Base-by-base conservation (phyloP, 2,888 invertebrate species). In the Noctua janthina region DNA sequence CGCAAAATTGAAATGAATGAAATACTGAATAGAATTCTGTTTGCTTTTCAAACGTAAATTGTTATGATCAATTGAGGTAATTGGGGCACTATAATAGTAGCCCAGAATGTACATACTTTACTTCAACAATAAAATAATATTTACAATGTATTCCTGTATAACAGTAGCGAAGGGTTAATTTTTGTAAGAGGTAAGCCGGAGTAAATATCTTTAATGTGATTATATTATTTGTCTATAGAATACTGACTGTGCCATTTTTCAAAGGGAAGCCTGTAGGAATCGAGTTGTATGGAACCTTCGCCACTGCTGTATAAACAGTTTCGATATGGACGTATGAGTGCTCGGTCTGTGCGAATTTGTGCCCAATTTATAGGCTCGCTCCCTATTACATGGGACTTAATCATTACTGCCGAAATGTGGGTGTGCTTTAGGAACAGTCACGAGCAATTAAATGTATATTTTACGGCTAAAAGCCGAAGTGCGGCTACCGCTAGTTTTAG, bases 1-100 rank as follows among this genome's bases (percentile, higher is more conserved):
- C 88, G 86, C 76, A 49, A 59, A 76, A 81, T 62, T 78, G 68
- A 74, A 76, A 76, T 88, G 88, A 88, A 88, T 88, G 86, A 86
- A 86, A 82, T 62, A 69, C 64, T 74, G 72, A 75, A 78, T 74
- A 68, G n/a, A 66, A 39, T 71, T 76, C 13, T 54, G 62, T 81
- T 80, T 77, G 72, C 77, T 88, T 64, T 71, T 72, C 72, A 35
- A 76, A 46, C 70, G 78, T 80, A 73, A 54, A 59, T 73, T 66
- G 62, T 80, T 64, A 80, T 46, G 62, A 80, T 80, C 43, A 51
- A 75, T 80, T 79, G 59, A 51, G 62, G 68, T 69, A 64, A 73
- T 68, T n/a, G 49, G 75, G 74, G 17, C n/a, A 84, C 62, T 79
- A 54, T 20, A 17, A 17, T 66, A 62, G 8, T 62, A 59, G 15